Conservation (phyloP, 35 echinoderm and acorn worm genomes). For the Nesometra sesokonis region DNA sequence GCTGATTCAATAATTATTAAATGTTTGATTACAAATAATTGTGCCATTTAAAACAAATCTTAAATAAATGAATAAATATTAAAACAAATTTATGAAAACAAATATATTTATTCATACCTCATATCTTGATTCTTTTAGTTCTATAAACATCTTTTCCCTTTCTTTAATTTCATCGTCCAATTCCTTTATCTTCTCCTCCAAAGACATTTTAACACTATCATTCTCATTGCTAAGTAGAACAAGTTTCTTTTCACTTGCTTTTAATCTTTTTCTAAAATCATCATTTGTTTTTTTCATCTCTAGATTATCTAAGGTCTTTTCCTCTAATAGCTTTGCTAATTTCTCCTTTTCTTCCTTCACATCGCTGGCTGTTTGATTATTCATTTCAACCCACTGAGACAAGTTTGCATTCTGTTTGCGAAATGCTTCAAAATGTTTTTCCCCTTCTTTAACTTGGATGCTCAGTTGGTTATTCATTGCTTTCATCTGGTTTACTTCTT, state of each 20-base stretch:
- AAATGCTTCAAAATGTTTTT: not conserved
- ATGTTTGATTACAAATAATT: no score
- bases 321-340: not conserved
- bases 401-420: slow-evolving; percentile 2
- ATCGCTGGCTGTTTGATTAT: not conserved
- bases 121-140: slow-evolving; percentile 10
- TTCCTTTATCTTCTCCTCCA: slow-evolving; percentile 9
- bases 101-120: not conserved
- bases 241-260: slow-evolving; percentile 14
- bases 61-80: no score
- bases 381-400: slow-evolving; percentile 18
- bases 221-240: not conserved
- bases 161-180: not conserved
- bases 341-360: slow-evolving; percentile 9
- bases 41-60: no score
- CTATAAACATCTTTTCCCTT: slow-evolving; percentile 21
- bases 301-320: not conserved
- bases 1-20: no score
- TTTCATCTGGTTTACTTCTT: not conserved
- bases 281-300: not conserved
- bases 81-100: no score
- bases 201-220: not conserved
- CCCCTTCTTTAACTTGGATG: not conserved
- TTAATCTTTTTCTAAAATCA: not conserved
- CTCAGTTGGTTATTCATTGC: not conserved